phyloP scores from a whole-genome alignment of 2,888 invertebrate species.

The Halocaridina rubra region DNA sequence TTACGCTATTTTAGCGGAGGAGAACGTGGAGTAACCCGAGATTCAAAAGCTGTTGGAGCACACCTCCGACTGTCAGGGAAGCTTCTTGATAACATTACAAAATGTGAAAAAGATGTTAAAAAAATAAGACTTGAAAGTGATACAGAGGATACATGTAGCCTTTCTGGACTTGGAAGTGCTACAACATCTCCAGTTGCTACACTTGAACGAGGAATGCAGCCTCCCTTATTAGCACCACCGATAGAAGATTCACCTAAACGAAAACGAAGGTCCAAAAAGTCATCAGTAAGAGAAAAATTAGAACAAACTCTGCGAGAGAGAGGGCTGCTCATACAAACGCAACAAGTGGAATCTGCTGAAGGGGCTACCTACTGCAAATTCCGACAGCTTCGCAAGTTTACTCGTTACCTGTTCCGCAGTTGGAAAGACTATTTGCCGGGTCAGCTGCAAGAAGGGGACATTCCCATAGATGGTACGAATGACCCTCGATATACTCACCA shows the following conservation, averaged over 20 bases:
- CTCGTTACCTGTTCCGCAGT: conserved; percentile 88
- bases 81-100: conserved; percentile 59
- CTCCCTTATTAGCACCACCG: conserved; percentile 19
- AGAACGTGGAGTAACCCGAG: conserved; percentile 22
- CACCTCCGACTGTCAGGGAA: conserved; percentile 55
- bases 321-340: conserved; percentile 92
- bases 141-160: conserved; percentile 58
- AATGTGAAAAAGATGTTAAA: conserved; percentile 62
- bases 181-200: conserved; percentile 56
- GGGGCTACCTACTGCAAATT: conserved; percentile 95
- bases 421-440: conserved; percentile 93
- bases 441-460: conserved; percentile 57
- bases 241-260: conserved; percentile 67
- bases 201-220: conserved; percentile 47
- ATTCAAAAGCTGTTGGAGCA: not conserved
- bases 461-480: conserved; percentile 14
- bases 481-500: conserved; percentile 32
- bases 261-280: conserved; percentile 84
- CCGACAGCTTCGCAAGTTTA: conserved; percentile 88
- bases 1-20: conserved; percentile 76
- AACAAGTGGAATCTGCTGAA: conserved; percentile 91
- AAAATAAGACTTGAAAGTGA: conserved; percentile 62
- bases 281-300: conserved; percentile 77
- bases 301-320: conserved; percentile 94
- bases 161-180: conserved; percentile 42